Evolutionary conservation across 23 tunicate genomes (phyloP).

Genomic region (Oikopleura albicans): DNA sequence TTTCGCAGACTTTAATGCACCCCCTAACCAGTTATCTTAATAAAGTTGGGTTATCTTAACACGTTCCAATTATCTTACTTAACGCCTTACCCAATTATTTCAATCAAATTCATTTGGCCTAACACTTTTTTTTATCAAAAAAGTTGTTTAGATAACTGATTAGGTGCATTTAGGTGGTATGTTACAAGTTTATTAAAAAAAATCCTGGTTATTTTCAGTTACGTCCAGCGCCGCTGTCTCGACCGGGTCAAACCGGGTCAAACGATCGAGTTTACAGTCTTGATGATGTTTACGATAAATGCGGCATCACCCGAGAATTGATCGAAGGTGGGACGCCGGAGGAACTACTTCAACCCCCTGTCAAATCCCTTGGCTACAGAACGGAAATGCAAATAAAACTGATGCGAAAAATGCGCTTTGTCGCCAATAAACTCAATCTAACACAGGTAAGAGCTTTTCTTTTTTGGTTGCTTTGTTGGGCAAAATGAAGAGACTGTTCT

Average conservation of each 20-base stretch:
- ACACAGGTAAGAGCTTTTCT: neutral
- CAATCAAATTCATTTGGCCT: too few relatives aligned
- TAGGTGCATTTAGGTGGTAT: too few relatives aligned
- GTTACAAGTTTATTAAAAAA: too few relatives aligned
- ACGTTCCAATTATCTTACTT: too few relatives aligned
- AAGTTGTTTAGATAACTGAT: too few relatives aligned
- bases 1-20: too few relatives aligned
- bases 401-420: neutral
- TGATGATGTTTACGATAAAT: neutral
- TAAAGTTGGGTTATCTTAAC: too few relatives aligned
- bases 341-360: constrained; percentile 3
- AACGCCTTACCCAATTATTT: too few relatives aligned
- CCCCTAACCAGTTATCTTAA: too few relatives aligned
- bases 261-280: neutral
- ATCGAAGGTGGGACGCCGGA: neutral
- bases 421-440: neutral
- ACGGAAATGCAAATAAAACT: neutral
- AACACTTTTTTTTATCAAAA: too few relatives aligned
- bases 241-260: too few relatives aligned
- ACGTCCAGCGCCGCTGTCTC: neutral
- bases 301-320: neutral
- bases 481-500: neutral
- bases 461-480: neutral
- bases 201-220: neutral
- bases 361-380: neutral